Evolutionary conservation across 2,888 invertebrate species (phyloP).

Genomic region (Diaperis boleti): DNA sequence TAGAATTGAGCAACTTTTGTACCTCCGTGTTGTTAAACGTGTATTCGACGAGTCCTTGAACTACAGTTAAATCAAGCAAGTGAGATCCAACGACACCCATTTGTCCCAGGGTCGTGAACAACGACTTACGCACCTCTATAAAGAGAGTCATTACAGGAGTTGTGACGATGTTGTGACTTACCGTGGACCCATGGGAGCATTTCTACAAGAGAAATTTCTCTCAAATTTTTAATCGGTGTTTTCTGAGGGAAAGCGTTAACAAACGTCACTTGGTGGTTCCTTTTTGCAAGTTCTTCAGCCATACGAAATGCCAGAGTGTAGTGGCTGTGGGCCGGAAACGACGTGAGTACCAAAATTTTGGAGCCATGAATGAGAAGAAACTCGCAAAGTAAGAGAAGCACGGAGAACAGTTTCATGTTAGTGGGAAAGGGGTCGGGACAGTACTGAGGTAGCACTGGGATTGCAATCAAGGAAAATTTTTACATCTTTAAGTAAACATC

Average conservation of each 20-base stretch:
- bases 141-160: neutral
- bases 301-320: conserved; percentile 12
- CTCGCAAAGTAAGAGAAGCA: neutral
- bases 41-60: conserved; percentile 52
- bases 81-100: neutral
- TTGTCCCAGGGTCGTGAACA: neutral
- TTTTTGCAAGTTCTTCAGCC: conserved; percentile 20
- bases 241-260: conserved; percentile 20
- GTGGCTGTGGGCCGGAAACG: conserved; percentile 13
- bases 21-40: conserved; percentile 61
- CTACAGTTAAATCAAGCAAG: neutral
- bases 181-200: conserved; percentile 33
- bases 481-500: no score
- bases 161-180: conserved; percentile 14
- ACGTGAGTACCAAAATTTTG: conserved; percentile 6
- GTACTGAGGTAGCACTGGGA: no score
- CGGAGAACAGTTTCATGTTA: no score
- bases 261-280: conserved; percentile 18
- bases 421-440: no score
- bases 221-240: conserved; percentile 13
- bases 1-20: conserved; percentile 51
- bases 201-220: conserved; percentile 24
- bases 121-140: neutral
- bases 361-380: neutral
- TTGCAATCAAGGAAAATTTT: no score